A percentile compares a stretch with the other conserved stretches of the same genome.
Conservation (phyloP, 2,888 invertebrate genomes). For the Mesochorus sp. region DNA sequence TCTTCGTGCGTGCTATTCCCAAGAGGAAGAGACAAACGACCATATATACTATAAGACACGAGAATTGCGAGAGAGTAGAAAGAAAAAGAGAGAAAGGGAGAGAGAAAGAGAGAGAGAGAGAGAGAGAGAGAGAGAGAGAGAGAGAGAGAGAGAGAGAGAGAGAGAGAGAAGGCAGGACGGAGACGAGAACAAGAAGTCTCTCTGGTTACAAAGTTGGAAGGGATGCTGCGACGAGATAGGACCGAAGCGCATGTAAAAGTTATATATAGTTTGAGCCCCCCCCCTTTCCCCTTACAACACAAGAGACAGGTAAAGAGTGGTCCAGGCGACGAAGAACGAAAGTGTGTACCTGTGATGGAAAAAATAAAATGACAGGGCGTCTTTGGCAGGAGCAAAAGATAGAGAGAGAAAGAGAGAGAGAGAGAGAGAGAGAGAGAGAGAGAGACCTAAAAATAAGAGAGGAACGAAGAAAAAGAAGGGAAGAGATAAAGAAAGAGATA, state of each 20-base stretch:
- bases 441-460: conserved; percentile 34
- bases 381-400: conserved; percentile 19
- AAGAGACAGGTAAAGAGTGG: background rate
- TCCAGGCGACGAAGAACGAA: conserved; percentile 11
- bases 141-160: too few species aligned
- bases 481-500: conserved; percentile 20
- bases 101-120: too few species aligned
- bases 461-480: conserved; percentile 15
- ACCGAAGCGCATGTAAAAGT: background rate
- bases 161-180: background rate
- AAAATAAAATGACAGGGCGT: conserved; percentile 34
- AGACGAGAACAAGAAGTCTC: background rate
- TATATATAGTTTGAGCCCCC: background rate
- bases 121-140: too few species aligned
- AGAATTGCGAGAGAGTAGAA: too few species aligned
- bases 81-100: too few species aligned
- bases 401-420: too few species aligned
- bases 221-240: conserved; percentile 21
- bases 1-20: too few species aligned
- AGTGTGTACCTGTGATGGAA: conserved; percentile 17
- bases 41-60: too few species aligned
- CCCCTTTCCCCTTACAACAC: background rate
- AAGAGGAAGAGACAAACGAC: too few species aligned
- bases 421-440: conserved; percentile 33
- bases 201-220: background rate